A percentile compares a stretch with the other conserved stretches of the same genome.
Evolutionary conservation across 2,113 vertebrate species (phyloP).

Genomic region (Ciconia maguari): DNA sequence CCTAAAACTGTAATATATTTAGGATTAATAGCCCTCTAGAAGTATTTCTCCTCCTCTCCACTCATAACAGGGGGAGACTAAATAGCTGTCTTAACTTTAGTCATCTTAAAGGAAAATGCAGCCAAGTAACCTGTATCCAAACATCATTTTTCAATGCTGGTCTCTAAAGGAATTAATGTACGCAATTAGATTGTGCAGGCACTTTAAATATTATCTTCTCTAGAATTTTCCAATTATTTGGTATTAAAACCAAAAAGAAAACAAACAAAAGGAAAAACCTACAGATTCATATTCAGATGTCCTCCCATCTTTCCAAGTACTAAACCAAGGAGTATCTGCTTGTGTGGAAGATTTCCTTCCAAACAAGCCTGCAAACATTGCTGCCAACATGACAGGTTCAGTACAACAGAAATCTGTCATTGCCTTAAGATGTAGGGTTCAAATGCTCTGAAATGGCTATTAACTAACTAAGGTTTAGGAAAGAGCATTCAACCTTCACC

Average conservation of each 20-base stretch:
- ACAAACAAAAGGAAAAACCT: neutral
- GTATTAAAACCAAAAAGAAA: neutral
- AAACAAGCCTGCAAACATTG: neutral
- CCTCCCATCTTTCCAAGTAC: neutral
- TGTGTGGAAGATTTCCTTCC: neutral
- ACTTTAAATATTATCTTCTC: neutral
- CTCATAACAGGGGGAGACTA: neutral
- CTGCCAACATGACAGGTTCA: neutral
- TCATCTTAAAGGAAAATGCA: neutral
- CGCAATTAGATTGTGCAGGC: neutral
- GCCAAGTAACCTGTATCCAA: neutral
- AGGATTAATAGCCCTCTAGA: conserved; percentile 18
- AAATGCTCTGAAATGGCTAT: neutral
- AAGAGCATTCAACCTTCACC: neutral
- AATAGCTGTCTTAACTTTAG: neutral
- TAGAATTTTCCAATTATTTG: neutral
- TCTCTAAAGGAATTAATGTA: neutral
- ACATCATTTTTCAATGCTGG: neutral
- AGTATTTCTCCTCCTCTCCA: conserved; percentile 11
- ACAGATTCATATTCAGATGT: neutral
- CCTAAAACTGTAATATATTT: conserved; percentile 45
- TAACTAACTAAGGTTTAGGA: neutral
- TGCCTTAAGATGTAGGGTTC: neutral
- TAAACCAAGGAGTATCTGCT: neutral
- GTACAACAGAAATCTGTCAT: neutral